phyloP scores from a whole-genome alignment of 2,888 invertebrate species.

The Antheraea assamensis region DNA sequence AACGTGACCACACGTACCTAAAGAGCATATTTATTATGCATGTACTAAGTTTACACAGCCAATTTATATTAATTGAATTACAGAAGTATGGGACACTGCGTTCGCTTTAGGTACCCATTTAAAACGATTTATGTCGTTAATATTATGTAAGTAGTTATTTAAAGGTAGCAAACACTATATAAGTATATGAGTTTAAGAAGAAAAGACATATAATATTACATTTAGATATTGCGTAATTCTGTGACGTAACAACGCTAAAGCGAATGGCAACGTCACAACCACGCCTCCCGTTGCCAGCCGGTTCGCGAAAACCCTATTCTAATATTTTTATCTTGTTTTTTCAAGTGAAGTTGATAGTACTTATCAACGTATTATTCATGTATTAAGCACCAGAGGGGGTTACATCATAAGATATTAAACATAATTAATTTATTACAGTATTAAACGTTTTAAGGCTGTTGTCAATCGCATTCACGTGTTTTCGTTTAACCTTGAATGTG shows the following conservation, averaged over 20 bases:
- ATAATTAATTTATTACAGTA: conserved; percentile 27
- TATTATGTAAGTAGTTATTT: neutral
- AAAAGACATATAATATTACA: conserved; percentile 25
- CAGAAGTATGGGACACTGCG: neutral
- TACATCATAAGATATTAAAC: conserved; percentile 25
- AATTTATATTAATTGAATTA: conserved; percentile 4
- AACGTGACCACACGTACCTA: conserved; percentile 15
- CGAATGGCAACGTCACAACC: conserved; percentile 57
- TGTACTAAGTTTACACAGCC: neutral
- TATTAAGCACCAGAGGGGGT: conserved; percentile 18
- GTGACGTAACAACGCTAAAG: conserved; percentile 42
- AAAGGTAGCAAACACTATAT: neutral
- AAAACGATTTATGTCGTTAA: neutral
- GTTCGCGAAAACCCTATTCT: conserved; percentile 28
- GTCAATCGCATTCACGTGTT: neutral
- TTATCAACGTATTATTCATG: conserved; percentile 24
- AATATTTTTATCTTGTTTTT: conserved; percentile 42
- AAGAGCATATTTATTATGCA: neutral
- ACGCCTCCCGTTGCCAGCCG: conserved; percentile 67
- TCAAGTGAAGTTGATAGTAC: conserved; percentile 29
- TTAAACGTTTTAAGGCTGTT: neutral
- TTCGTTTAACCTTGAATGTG: neutral
- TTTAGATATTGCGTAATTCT: conserved; percentile 47
- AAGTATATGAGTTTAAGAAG: neutral
- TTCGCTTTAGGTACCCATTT: neutral